Evolutionary conservation across 2,888 invertebrate species (phyloP).

Genomic region (Drosophila melanosoma): DNA sequence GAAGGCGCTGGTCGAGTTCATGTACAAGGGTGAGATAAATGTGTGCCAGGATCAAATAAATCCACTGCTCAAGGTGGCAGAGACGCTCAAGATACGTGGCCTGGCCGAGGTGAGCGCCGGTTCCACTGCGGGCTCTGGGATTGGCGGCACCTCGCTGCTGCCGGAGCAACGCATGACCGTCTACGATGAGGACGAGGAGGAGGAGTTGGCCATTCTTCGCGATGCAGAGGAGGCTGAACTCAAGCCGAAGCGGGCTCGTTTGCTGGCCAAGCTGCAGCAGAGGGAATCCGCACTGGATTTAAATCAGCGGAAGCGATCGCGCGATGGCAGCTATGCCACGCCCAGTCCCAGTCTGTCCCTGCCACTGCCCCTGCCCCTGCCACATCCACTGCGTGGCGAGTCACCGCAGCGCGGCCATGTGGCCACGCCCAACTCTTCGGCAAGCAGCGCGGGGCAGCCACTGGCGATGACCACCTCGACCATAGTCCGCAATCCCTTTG

Average conservation of each 20-base stretch:
- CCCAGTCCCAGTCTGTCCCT: constrained; percentile 46
- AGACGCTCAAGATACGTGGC: constrained; percentile 93
- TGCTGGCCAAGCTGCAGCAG: constrained; percentile 62
- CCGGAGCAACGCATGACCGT: constrained; percentile 82
- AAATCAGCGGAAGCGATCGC: constrained; percentile 86
- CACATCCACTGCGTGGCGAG: constrained; percentile 30
- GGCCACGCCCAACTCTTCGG: constrained; percentile 40
- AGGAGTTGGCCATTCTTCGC: constrained; percentile 84
- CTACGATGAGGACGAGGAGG: constrained; percentile 79
- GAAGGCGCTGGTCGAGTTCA: constrained; percentile 96
- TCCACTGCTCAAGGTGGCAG: constrained; percentile 93
- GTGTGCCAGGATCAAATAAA: constrained; percentile 96
- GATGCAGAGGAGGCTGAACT: constrained; percentile 87
- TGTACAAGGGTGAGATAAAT: constrained; percentile 98
- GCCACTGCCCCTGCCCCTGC: constrained; percentile 25
- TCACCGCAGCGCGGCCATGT: constrained; percentile 37
- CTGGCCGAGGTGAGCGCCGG: constrained; percentile 91
- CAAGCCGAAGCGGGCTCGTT: constrained; percentile 77
- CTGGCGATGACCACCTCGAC: constrained; percentile 81
- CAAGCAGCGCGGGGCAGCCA: constrained; percentile 46
- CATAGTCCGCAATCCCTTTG: constrained; percentile 84
- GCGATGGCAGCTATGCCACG: constrained; percentile 78
- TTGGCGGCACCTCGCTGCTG: constrained; percentile 84
- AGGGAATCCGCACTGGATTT: constrained; percentile 62
- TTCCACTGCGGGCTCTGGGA: constrained; percentile 81